phyloP scores from a whole-genome alignment of 2,797 vertebrate genomes.

The Platalea minor region DNA sequence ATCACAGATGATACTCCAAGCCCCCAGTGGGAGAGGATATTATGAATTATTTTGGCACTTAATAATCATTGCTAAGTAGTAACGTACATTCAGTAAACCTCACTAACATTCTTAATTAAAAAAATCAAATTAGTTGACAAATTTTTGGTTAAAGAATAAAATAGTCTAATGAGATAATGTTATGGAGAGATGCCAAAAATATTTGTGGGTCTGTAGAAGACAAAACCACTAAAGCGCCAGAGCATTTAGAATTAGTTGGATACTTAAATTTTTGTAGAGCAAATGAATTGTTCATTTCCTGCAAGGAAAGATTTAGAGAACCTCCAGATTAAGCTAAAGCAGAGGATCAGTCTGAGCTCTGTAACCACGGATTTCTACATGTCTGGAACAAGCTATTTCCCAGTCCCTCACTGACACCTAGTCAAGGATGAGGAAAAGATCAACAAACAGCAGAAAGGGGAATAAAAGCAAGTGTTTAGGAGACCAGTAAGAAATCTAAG shows the following conservation, averaged over 20 bases:
- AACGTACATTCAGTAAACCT: neutral
- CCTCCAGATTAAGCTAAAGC: slow-evolving; percentile 45
- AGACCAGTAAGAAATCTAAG: neutral
- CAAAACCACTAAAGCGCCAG: neutral
- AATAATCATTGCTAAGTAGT: neutral
- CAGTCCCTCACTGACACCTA: slow-evolving; percentile 40
- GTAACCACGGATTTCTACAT: slow-evolving; percentile 35
- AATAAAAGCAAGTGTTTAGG: slow-evolving; percentile 14
- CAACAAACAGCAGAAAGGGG: neutral
- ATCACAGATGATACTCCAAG: neutral
- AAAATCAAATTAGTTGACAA: neutral
- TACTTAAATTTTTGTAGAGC: neutral
- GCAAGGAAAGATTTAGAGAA: slow-evolving; percentile 33
- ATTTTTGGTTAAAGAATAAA: neutral
- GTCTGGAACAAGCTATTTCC: slow-evolving; percentile 29
- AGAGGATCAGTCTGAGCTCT: slow-evolving; percentile 31
- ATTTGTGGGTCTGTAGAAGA: neutral
- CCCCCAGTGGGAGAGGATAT: neutral
- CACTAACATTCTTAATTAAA: neutral
- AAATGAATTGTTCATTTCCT: neutral
- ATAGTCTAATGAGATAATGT: neutral
- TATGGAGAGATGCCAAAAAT: neutral
- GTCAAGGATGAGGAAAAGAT: slow-evolving; percentile 31
- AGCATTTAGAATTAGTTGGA: slow-evolving; percentile 17
- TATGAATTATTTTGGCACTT: neutral